Base-by-base conservation (phyloP, 1,140 invertebrate species). In the Pissodes strobi region DNA sequence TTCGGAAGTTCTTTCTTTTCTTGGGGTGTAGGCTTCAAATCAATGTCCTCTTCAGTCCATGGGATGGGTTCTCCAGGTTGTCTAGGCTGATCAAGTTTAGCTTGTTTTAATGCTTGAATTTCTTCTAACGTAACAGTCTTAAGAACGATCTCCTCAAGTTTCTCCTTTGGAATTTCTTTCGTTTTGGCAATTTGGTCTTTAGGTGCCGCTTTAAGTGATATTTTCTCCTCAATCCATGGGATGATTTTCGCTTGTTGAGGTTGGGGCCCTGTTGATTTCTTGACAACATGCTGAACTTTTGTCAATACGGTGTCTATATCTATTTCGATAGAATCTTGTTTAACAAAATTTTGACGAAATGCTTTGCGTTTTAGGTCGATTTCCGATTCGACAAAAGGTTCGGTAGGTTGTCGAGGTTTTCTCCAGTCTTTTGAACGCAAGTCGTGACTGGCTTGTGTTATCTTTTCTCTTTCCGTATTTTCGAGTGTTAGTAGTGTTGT, bases 11-110 rank as follows among this genome's bases (percentile, higher is more conserved):
- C 74, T 68, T 80, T 82, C 17, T 56, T 73, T 49, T 78, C 66
- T 34, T 74, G 71, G 63, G 72, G 74, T 1, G 76, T 71, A 60
- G 75, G 78, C 62, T 80, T 82, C 4, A 83, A 49, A 17, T 69
- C 70, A 21, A 81, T 74, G 65, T 74, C 75, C 70, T 82, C 74
- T 46, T 80, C 71, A 9, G 72, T 81, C 80, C 81, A 82, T 12
- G 80, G 79, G 30, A 69, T 18, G 56, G 64, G 62, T 65, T 68
- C 66, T 48, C 66, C 66, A 43, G 65, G 65, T 64, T 70, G 41
- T 34, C 58, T 53, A 19, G 52, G 21, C 27, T 64, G 41, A 22
- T 64, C 61, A 21, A 64, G 27, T 38, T 64, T 64, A 15, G 61
- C 61, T 48, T 48, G 61, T 49, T 64, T 64, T 18, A 64, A 22